phyloP scores from a whole-genome alignment of 2,113 vertebrate genomes.

The Oryzias curvinotus region DNA sequence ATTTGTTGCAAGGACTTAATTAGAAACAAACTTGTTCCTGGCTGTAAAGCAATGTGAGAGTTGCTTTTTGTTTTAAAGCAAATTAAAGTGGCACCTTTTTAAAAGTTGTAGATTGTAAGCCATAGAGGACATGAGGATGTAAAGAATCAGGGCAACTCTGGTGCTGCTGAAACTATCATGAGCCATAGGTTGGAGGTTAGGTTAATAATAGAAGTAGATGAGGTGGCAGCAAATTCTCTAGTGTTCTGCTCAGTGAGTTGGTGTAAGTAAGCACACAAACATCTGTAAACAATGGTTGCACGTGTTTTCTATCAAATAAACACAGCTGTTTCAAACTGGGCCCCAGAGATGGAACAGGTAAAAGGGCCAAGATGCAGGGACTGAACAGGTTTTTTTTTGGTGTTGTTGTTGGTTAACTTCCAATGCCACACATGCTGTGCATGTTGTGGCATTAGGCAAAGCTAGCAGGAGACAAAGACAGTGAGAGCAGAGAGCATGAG shows the following conservation, averaged over 20 bases:
- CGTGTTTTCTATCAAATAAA: slow-evolving; percentile 63
- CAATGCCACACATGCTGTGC: slow-evolving; percentile 44
- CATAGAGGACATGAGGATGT: slow-evolving; percentile 58
- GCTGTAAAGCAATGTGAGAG: too few species aligned
- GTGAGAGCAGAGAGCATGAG: slow-evolving; percentile 66
- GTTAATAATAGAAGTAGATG: slow-evolving; percentile 77
- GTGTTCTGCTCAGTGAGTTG: slow-evolving; percentile 67
- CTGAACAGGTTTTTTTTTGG: slow-evolving; percentile 19
- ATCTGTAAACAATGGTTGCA: slow-evolving; percentile 82
- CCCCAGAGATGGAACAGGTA: slow-evolving; percentile 64
- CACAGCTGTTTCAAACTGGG: slow-evolving; percentile 68
- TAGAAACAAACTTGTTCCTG: not conserved
- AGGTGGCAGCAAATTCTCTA: slow-evolving; percentile 36
- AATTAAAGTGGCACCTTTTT: slow-evolving; percentile 9
- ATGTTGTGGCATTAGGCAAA: slow-evolving; percentile 45
- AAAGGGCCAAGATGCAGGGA: slow-evolving; percentile 26
- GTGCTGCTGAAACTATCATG: slow-evolving; percentile 56
- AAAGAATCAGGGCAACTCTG: slow-evolving; percentile 49
- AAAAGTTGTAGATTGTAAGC: slow-evolving; percentile 56
- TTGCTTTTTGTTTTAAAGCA: not conserved
- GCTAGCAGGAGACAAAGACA: slow-evolving; percentile 66
- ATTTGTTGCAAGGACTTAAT: not conserved
- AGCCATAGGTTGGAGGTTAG: slow-evolving; percentile 63
- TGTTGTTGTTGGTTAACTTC: slow-evolving; percentile 41
- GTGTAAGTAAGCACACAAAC: slow-evolving; percentile 89